phyloP scores from a whole-genome alignment of 2,113 vertebrate genomes.

The Dasyprocta punctata region DNA sequence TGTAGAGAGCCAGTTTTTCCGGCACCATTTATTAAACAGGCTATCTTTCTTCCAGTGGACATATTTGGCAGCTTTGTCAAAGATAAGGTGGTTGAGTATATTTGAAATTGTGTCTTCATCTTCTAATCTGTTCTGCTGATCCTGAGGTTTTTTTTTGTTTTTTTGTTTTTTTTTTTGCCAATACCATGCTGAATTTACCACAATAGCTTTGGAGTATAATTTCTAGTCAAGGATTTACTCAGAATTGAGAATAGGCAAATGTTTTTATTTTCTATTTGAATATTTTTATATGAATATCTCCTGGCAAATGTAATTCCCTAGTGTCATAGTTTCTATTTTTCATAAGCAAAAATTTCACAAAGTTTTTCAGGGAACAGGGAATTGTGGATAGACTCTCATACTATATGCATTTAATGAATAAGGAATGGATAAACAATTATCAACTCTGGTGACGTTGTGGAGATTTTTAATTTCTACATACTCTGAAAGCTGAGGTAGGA shows the following conservation, averaged over 20 bases:
- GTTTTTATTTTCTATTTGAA: constrained; percentile 12
- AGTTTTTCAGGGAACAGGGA: not conserved
- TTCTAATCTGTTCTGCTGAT: no score
- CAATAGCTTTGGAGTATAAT: no score
- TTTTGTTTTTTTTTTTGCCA: no score
- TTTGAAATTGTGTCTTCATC: no score
- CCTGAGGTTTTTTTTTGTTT: no score
- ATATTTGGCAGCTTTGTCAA: no score
- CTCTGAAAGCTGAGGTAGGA: not conserved
- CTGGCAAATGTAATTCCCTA: not conserved
- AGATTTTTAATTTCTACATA: not conserved
- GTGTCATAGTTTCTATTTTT: not conserved
- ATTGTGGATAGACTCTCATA: not conserved
- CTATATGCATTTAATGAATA: not conserved
- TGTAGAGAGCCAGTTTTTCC: no score
- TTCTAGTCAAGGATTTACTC: no score
- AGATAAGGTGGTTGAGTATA: no score
- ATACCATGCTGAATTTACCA: no score
- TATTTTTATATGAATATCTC: not conserved
- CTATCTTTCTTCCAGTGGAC: no score
- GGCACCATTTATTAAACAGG: no score
- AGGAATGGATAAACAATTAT: not conserved
- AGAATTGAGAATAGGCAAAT: not conserved
- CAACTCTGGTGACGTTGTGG: not conserved
- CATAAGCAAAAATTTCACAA: not conserved